A percentile compares a stretch with the other conserved stretches of the same genome.
Conservation (phyloP, 2,113 vertebrate genomes). For the Isichthys henryi region DNA sequence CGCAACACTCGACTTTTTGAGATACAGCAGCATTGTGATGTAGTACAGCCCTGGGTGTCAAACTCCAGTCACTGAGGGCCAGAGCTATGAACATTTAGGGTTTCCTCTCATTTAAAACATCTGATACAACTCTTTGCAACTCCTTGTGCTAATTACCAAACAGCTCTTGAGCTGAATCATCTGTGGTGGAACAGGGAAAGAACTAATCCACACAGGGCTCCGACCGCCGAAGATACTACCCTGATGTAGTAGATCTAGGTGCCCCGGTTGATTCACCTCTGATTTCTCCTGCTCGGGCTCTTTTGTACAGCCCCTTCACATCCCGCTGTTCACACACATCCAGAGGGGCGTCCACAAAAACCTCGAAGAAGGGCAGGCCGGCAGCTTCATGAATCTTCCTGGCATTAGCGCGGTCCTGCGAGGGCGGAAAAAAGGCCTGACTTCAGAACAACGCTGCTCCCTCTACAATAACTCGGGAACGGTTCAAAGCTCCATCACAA, state of each 20-base stretch:
- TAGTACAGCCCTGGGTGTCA: no score
- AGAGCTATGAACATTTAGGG: no score
- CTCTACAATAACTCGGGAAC: no score
- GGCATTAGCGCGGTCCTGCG: slow-evolving; percentile 88
- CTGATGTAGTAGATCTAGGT: not conserved
- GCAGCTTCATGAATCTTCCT: slow-evolving; percentile 87
- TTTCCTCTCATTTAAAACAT: no score
- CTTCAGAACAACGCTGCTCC: not conserved
- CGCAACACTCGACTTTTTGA: not conserved
- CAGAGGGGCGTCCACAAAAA: slow-evolving; percentile 93
- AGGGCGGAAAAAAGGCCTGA: not conserved
- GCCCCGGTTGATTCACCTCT: slow-evolving; percentile 61
- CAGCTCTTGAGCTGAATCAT: no score
- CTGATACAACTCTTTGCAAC: no score
- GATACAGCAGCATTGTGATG: not conserved
- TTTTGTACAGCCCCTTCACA: slow-evolving; percentile 95
- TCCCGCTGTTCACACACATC: slow-evolving; percentile 95
- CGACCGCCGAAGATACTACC: no score
- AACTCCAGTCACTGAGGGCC: no score
- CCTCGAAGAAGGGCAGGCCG: slow-evolving; percentile 92
- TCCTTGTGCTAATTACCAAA: no score
- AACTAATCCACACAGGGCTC: no score
- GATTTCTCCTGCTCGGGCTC: slow-evolving; percentile 93
- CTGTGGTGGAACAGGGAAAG: no score
- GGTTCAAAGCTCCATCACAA: not conserved